Conservation (phyloP, 2,113 vertebrate species). For the Calyptomena viridis region DNA sequence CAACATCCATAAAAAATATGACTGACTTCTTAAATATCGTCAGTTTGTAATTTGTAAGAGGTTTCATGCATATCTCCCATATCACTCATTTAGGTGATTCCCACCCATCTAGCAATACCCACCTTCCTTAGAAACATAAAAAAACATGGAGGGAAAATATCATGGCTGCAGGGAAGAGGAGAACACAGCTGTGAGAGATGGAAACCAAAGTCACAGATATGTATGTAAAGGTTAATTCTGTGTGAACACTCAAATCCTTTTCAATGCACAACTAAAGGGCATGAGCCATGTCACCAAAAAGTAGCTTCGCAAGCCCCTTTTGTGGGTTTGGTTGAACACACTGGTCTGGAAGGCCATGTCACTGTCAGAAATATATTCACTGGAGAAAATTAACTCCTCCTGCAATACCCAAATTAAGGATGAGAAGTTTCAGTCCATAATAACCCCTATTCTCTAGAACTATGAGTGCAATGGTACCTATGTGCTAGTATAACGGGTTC, state of each 20-base stretch:
- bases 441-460: not conserved
- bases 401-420: not conserved
- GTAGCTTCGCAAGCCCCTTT: not conserved
- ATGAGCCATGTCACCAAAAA: not conserved
- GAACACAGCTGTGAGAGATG: not conserved
- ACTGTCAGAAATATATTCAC: not conserved
- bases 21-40: not conserved
- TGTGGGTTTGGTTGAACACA: not conserved
- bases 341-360: not conserved
- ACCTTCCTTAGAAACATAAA: not conserved
- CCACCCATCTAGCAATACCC: not conserved
- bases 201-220: not conserved
- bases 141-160: not conserved
- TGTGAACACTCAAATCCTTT: not conserved
- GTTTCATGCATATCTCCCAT: not conserved
- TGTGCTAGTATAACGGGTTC: fast-evolving
- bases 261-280: fast-evolving
- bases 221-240: not conserved
- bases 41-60: not conserved
- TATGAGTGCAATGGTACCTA: not conserved
- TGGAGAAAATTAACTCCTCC: not conserved
- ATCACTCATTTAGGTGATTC: not conserved
- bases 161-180: not conserved
- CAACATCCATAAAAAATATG: not conserved
- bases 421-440: not conserved